phyloP scores from a whole-genome alignment of 2,113 vertebrate species.

The Nesospiza acunhae region DNA sequence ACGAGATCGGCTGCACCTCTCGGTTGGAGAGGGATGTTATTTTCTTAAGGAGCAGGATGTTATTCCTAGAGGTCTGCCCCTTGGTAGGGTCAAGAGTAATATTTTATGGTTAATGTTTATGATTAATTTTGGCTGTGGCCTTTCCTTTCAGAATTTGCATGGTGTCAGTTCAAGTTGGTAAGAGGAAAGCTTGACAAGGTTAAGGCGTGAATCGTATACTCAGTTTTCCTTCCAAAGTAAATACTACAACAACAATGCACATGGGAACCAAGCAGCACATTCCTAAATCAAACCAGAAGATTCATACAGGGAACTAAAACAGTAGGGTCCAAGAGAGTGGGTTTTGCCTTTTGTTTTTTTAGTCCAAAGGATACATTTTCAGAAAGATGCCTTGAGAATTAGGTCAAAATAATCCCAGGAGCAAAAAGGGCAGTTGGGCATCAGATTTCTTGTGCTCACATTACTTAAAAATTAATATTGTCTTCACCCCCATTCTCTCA shows the following conservation, averaged over 20 bases:
- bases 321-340: not conserved
- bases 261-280: constrained; percentile 46
- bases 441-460: constrained; percentile 12
- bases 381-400: constrained; percentile 34
- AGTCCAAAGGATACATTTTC: constrained; percentile 31
- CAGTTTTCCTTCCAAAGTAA: constrained; percentile 58
- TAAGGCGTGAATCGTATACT: constrained; percentile 53
- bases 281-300: constrained; percentile 66
- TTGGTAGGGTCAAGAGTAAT: constrained; percentile 65
- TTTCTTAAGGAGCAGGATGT: constrained; percentile 75
- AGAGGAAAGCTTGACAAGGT: constrained; percentile 64
- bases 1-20: constrained; percentile 37
- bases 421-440: not conserved
- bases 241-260: constrained; percentile 52
- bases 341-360: not conserved
- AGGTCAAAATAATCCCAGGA: not conserved
- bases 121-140: constrained; percentile 72
- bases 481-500: not conserved
- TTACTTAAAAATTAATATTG: constrained; percentile 30
- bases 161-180: constrained; percentile 47
- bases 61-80: constrained; percentile 73
- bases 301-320: constrained; percentile 6
- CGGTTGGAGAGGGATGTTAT: constrained; percentile 63
- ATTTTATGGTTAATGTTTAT: constrained; percentile 72
- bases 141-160: constrained; percentile 64